Evolutionary conservation across 1,140 invertebrate species (phyloP).

Genomic region (Argopecten irradians): DNA sequence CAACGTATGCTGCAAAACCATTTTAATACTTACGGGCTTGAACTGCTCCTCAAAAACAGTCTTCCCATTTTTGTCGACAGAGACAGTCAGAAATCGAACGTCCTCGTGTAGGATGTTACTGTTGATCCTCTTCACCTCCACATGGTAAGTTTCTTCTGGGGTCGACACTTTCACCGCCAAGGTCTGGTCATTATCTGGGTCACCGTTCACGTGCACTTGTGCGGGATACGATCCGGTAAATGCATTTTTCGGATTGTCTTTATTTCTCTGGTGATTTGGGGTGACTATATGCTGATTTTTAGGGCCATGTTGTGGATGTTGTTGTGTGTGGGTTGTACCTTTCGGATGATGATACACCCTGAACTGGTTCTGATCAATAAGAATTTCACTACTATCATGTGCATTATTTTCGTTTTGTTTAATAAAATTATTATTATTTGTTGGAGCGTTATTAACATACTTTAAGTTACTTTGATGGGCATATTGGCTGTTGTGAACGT

Average conservation of each 20-base stretch:
- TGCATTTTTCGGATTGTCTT: not conserved
- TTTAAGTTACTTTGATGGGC: not conserved
- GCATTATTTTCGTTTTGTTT: not conserved
- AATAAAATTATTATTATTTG: not conserved
- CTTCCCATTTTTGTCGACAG: constrained; percentile 53
- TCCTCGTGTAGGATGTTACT: constrained; percentile 56
- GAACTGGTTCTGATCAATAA: not conserved
- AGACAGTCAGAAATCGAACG: constrained; percentile 55
- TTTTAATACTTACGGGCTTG: constrained; percentile 42
- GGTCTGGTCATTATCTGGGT: constrained; percentile 49
- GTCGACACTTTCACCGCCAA: constrained; percentile 52
- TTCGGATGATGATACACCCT: not conserved
- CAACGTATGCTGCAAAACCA: not conserved
- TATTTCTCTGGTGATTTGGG: not conserved
- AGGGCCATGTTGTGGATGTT: not conserved
- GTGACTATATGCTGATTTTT: not conserved
- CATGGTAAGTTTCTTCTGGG: constrained; percentile 49
- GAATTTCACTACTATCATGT: not conserved
- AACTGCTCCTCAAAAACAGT: constrained; percentile 57
- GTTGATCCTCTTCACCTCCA: constrained; percentile 56
- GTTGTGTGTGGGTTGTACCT: not conserved
- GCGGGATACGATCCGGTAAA: constrained; percentile 31
- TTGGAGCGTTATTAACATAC: not conserved
- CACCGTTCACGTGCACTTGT: constrained; percentile 48
- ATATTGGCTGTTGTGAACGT: not conserved